Percentiles rank a stretch among this genome's conserved stretches.
Evolutionary conservation across 2,113 vertebrate species (phyloP).

Genomic region (Gallinago jamesoni): DNA sequence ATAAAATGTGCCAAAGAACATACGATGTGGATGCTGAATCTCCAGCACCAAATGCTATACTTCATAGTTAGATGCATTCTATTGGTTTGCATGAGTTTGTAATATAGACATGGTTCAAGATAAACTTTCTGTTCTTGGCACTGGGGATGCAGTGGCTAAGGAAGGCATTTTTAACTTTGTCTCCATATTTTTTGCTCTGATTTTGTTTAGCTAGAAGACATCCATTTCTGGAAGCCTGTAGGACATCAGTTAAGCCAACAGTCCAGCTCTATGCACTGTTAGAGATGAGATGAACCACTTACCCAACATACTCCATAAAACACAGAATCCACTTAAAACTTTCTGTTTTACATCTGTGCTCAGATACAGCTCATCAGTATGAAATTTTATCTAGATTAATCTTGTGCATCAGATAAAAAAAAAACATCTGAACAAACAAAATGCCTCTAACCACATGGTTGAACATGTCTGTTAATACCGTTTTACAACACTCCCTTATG

Average conservation of each 20-base stretch:
- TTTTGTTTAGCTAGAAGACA: neutral
- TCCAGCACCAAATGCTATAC: neutral
- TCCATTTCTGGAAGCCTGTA: neutral
- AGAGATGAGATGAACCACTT: neutral
- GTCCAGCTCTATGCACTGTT: neutral
- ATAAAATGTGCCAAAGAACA: neutral
- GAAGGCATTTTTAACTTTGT: neutral
- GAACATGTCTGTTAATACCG: neutral
- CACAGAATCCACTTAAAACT: neutral
- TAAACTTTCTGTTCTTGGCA: neutral
- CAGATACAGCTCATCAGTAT: neutral
- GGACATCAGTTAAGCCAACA: neutral
- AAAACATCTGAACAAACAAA: neutral
- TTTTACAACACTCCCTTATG: neutral
- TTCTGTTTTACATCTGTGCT: neutral
- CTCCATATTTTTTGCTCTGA: neutral
- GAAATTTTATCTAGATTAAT: neutral
- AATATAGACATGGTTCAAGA: neutral
- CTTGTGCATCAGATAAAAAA: neutral
- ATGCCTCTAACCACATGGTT: neutral
- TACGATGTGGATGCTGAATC: neutral
- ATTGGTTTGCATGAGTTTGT: neutral
- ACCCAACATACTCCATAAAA: neutral
- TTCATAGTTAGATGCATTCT: neutral
- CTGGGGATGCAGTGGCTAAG: neutral